These are phyloP conservation scores for Mormyrops boulengeri DNA, from an alignment of 2,797 vertebrate species.

Conservation along the genomic window DNA sequence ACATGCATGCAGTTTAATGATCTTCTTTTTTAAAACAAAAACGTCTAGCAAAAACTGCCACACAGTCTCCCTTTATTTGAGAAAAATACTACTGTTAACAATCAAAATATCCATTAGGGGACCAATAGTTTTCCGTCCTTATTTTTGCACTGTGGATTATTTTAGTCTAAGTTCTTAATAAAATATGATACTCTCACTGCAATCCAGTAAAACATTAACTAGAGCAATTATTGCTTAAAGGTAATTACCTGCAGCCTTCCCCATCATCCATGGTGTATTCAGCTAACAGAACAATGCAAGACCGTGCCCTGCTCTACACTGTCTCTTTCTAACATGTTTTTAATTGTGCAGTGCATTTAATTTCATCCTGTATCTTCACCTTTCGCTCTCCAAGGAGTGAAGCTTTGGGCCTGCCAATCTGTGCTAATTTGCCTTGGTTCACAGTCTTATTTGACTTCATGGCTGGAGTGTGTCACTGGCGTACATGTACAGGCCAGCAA, in stretches of 20 bases:
- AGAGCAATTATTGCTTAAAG: conserved; percentile 53
- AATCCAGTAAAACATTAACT: conserved; percentile 52
- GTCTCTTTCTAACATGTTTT: conserved; percentile 3
- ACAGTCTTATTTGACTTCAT: conserved; percentile 52
- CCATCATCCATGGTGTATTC: conserved; percentile 38
- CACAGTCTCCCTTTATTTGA: background rate
- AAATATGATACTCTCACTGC: conserved; percentile 63
- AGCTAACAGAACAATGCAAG: conserved; percentile 45
- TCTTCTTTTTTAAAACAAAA: background rate
- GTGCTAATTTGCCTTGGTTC: conserved; percentile 56
- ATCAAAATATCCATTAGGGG: conserved; percentile 68
- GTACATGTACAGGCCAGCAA: background rate
- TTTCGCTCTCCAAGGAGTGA: background rate
- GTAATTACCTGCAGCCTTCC: conserved; percentile 60
- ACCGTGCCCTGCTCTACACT: conserved; percentile 45
- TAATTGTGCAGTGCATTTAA: conserved; percentile 18
- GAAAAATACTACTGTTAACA: conserved; percentile 48
- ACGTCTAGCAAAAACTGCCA: background rate
- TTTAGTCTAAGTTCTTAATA: conserved; percentile 61
- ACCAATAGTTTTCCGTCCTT: conserved; percentile 54
- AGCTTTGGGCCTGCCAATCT: conserved; percentile 47
- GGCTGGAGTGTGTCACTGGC: conserved; percentile 44
- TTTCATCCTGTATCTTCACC: conserved; percentile 16
- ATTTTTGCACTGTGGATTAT: conserved; percentile 66
- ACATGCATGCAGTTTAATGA: background rate